phyloP scores from a whole-genome alignment of 2,888 invertebrate genomes.

The Calameuta filiformis region DNA sequence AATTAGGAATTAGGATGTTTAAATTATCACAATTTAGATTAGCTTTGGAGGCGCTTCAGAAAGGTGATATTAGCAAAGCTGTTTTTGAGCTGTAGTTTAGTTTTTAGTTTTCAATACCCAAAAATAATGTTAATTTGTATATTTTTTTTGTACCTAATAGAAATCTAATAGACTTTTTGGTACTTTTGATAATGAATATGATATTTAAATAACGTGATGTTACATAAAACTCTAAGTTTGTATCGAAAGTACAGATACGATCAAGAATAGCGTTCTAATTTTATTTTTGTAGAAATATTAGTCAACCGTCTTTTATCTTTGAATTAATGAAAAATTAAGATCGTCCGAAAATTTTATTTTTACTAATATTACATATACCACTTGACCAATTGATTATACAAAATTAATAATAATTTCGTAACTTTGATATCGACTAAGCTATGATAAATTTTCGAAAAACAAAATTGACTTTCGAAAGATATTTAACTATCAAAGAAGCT shows the following conservation, averaged over 20 bases:
- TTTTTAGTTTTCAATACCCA: neutral
- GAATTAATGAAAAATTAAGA: too few species aligned
- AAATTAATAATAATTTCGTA: too few species aligned
- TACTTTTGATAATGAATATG: neutral
- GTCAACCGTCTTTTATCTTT: neutral
- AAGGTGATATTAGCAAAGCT: slow-evolving; percentile 72
- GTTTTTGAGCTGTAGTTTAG: slow-evolving; percentile 67
- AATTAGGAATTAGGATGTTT: slow-evolving; percentile 72
- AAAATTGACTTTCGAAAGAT: too few species aligned
- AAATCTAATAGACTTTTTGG: neutral
- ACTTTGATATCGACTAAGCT: too few species aligned
- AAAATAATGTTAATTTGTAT: neutral
- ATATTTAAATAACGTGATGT: neutral
- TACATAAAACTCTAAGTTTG: neutral
- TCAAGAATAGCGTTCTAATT: neutral
- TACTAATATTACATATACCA: too few species aligned
- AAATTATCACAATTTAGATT: slow-evolving; percentile 68
- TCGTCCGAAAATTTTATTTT: too few species aligned
- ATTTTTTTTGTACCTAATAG: neutral
- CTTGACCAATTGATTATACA: too few species aligned
- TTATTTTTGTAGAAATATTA: neutral
- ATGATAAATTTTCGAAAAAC: too few species aligned
- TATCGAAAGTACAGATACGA: neutral
- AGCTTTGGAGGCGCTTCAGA: slow-evolving; percentile 69
- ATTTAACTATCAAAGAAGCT: too few species aligned